Evolutionary conservation across 2,113 vertebrate genomes (phyloP).

Genomic region (Limnothrissa miodon): DNA sequence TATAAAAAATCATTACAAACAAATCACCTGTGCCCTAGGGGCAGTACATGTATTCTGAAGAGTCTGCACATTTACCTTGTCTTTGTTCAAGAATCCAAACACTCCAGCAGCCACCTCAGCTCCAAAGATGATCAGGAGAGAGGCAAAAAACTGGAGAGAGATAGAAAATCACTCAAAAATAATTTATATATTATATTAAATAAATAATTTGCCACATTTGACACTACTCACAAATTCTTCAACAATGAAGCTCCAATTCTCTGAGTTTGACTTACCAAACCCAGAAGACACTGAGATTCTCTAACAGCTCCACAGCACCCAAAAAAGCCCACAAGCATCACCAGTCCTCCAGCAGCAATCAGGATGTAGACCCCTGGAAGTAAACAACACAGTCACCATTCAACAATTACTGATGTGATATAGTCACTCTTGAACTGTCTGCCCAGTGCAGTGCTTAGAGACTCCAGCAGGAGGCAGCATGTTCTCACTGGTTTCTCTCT

Average conservation of each 20-base stretch:
- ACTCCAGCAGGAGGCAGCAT: constrained; percentile 56
- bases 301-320: constrained; percentile 93
- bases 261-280: constrained; percentile 79
- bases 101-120: constrained; percentile 93
- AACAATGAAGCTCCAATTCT: not conserved
- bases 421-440: too few relatives aligned
- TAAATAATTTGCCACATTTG: too few relatives aligned
- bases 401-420: too few relatives aligned
- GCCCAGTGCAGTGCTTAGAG: not conserved
- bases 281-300: constrained; percentile 93
- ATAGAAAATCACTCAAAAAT: constrained; percentile 31
- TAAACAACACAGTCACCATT: not conserved
- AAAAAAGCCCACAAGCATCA: constrained; percentile 92
- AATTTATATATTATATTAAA: too few relatives aligned
- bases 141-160: constrained; percentile 87
- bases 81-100: constrained; percentile 94
- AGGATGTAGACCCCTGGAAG: constrained; percentile 87
- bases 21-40: too few relatives aligned
- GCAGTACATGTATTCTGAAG: not conserved
- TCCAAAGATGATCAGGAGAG: constrained; percentile 93
- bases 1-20: not conserved
- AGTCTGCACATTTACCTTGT: constrained; percentile 68
- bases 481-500: not conserved
- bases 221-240: too few relatives aligned
- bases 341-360: constrained; percentile 86